Percentiles rank a stretch among this genome's conserved stretches.
Conservation (phyloP, 2,797 vertebrate species). For the Etheostoma nigrum region DNA sequence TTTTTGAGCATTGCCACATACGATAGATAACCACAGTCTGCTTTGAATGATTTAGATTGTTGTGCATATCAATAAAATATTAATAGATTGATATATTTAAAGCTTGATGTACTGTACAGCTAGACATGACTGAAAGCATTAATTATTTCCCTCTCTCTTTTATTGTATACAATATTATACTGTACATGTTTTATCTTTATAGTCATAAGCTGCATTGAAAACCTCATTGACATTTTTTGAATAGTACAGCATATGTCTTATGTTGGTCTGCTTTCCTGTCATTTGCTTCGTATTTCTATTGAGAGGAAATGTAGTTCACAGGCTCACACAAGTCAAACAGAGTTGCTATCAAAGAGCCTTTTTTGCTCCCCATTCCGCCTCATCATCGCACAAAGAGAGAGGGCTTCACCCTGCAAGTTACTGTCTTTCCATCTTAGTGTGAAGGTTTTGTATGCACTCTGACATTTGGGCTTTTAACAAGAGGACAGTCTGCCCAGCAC, state of each 20-base stretch:
- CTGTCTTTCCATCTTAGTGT: slow-evolving; percentile 62
- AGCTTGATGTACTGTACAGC: neutral
- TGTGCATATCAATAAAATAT: neutral
- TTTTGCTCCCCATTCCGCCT: slow-evolving; percentile 33
- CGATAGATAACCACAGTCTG: neutral
- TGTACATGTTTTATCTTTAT: neutral
- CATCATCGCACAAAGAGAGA: slow-evolving; percentile 47
- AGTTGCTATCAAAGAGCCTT: slow-evolving; percentile 43
- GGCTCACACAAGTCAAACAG: slow-evolving; percentile 27
- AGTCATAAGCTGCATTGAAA: neutral
- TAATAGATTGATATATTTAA: neutral
- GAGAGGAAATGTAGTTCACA: slow-evolving; percentile 13
- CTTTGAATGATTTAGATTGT: neutral
- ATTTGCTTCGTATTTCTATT: slow-evolving; percentile 12
- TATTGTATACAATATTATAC: neutral
- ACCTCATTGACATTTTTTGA: neutral
- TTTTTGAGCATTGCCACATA: slow-evolving; percentile 1
- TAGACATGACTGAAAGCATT: neutral
- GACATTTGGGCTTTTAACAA: slow-evolving; percentile 64
- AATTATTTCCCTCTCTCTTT: neutral
- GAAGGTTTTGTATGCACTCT: slow-evolving; percentile 48
- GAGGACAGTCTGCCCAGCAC: slow-evolving; percentile 45
- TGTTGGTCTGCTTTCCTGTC: neutral
- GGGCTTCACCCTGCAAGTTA: slow-evolving; percentile 44
- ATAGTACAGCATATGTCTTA: neutral